phyloP scores from a whole-genome alignment of 2,113 vertebrate genomes.

The Toxotes jaculatrix region DNA sequence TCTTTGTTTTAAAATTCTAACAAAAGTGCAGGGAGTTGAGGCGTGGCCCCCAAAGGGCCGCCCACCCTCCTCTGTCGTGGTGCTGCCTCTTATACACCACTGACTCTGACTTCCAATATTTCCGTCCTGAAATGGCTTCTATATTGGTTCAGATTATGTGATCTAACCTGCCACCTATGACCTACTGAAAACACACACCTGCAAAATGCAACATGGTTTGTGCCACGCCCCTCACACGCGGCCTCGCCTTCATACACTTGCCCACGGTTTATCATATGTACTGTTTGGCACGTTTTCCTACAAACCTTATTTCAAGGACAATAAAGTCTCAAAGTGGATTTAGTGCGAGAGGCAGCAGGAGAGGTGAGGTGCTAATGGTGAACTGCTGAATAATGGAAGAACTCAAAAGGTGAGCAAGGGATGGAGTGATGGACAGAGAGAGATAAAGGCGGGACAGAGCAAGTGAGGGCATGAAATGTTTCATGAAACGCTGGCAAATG shows the following conservation, averaged over 20 bases:
- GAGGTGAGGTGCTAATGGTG: slow-evolving; percentile 49
- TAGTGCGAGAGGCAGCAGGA: slow-evolving; percentile 34
- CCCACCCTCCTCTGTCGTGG: no score
- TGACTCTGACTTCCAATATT: neutral
- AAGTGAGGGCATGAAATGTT: neutral
- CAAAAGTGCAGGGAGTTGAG: no score
- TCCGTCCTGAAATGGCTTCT: neutral
- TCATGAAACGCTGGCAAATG: slow-evolving; percentile 26
- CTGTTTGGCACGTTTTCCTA: slow-evolving; percentile 32
- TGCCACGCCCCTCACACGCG: no score
- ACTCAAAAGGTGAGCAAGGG: neutral
- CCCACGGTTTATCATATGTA: slow-evolving; percentile 44
- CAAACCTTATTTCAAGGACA: slow-evolving; percentile 73
- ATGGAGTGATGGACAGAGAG: slow-evolving; percentile 37
- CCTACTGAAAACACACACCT: neutral
- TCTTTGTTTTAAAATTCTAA: no score
- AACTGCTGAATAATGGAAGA: slow-evolving; percentile 58
- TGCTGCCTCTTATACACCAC: no score
- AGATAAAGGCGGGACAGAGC: slow-evolving; percentile 17
- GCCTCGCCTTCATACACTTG: no score
- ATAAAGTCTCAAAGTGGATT: slow-evolving; percentile 71
- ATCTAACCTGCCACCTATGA: neutral
- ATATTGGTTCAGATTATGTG: neutral
- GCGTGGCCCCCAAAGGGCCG: no score
- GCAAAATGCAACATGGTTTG: neutral